Percentiles rank a stretch among this genome's conserved stretches.
Conservation (phyloP, 2,888 invertebrate genomes). For the Athalia circularis region DNA sequence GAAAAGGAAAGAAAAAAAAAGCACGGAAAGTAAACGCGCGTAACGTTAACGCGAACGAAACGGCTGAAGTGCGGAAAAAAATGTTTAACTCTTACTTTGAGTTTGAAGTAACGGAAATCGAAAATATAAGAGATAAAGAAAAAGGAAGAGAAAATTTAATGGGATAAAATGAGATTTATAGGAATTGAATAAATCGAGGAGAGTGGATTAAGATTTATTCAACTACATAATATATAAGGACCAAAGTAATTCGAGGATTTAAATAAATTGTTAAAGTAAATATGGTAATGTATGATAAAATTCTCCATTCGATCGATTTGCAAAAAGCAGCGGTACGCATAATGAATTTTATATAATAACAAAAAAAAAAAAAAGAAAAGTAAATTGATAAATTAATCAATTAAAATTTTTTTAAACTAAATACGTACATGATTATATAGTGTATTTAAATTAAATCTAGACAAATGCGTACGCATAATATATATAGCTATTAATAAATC, state of each 20-base stretch:
- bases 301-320: neutral
- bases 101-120: neutral
- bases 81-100: neutral
- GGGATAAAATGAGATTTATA: neutral
- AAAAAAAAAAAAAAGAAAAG: too few relatives aligned
- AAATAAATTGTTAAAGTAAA: slow-evolving; percentile 4
- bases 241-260: slow-evolving; percentile 34
- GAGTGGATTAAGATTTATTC: slow-evolving; percentile 29
- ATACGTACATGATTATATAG: too few relatives aligned
- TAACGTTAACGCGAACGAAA: neutral
- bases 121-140: slow-evolving; percentile 4
- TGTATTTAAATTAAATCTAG: too few relatives aligned
- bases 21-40: neutral
- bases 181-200: neutral
- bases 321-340: too few relatives aligned
- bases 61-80: neutral
- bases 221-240: slow-evolving; percentile 17
- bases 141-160: neutral
- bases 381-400: too few relatives aligned
- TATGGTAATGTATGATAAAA: slow-evolving; percentile 24
- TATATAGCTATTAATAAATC: slow-evolving; percentile 8
- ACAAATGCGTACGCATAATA: neutral
- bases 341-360: slow-evolving; percentile 5
- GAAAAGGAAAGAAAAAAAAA: too few relatives aligned
- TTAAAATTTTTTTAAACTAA: too few relatives aligned